These are phyloP conservation scores for Phasianus colchicus DNA, from an alignment of 2,113 vertebrate species.

Conservation along the genomic window DNA sequence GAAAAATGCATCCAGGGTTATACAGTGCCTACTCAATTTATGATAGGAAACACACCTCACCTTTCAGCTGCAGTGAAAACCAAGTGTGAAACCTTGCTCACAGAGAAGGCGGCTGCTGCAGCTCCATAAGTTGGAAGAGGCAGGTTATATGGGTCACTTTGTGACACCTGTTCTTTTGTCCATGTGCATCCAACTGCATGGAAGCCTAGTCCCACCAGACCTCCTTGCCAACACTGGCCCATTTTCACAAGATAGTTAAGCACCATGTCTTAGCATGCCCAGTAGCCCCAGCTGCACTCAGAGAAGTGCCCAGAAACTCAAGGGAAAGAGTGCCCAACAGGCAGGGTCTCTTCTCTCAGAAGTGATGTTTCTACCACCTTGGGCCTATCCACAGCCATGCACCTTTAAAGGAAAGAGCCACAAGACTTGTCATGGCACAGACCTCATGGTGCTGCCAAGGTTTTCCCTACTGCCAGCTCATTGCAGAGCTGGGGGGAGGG, in stretches of 20 bases:
- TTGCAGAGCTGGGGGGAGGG: background rate
- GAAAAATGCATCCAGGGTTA: background rate
- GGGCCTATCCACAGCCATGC: background rate
- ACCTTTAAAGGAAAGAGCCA: background rate
- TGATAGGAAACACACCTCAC: background rate
- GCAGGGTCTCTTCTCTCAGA: background rate
- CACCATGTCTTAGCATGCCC: background rate
- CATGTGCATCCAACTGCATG: background rate
- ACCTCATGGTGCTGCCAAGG: accelerated
- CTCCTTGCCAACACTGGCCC: background rate
- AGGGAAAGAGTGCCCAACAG: background rate
- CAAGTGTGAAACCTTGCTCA: background rate
- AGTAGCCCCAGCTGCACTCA: background rate
- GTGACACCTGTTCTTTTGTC: background rate
- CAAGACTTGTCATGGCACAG: background rate
- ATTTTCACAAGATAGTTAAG: background rate
- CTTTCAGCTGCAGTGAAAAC: background rate
- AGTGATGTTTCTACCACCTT: background rate
- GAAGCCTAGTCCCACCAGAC: background rate
- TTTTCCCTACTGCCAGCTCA: background rate
- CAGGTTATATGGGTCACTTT: background rate
- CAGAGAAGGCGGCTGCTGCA: background rate
- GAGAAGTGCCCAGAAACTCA: background rate
- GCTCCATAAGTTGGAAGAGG: background rate
- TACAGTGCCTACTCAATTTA: background rate